phyloP scores from a whole-genome alignment of 1,140 invertebrate genomes.

The Campoletis sonorensis region DNA sequence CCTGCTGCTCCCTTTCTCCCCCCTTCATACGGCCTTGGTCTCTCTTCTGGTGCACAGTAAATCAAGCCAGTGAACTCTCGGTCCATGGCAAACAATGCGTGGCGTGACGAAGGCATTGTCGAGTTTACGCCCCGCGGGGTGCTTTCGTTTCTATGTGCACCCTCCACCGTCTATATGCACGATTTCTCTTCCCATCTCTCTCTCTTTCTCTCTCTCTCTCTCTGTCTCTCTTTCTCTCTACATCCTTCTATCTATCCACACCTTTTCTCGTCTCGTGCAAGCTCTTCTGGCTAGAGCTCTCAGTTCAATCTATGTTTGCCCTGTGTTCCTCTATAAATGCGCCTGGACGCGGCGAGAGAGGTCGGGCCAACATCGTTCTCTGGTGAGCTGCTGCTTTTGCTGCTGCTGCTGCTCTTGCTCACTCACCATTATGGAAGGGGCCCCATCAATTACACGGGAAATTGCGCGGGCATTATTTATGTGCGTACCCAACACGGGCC shows the following conservation, averaged over 20 bases:
- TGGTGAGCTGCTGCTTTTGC: constrained; percentile 37
- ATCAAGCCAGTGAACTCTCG: constrained; percentile 66
- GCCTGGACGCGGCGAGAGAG: constrained; percentile 15
- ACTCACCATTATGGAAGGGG: constrained; percentile 66
- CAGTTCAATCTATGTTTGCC: constrained; percentile 14
- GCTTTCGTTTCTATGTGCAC: constrained; percentile 55
- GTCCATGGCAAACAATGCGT: constrained; percentile 71
- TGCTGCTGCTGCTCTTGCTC: constrained; percentile 53
- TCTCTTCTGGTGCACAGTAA: constrained; percentile 59
- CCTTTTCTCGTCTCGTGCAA: constrained; percentile 28
- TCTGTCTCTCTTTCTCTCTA: constrained; percentile 27
- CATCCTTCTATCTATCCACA: constrained; percentile 6
- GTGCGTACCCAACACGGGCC: constrained; percentile 62
- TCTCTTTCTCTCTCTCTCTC: constrained; percentile 32
- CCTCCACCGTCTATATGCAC: constrained; percentile 51
- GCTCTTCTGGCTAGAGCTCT: constrained; percentile 27
- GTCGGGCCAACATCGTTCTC: constrained; percentile 48
- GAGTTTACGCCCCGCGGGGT: constrained; percentile 72
- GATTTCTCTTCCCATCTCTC: constrained; percentile 35
- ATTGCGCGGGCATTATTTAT: constrained; percentile 74
- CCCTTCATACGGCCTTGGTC: neutral
- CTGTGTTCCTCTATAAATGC: neutral
- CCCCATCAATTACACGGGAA: constrained; percentile 74
- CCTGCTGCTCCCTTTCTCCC: no score
- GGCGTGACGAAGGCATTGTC: constrained; percentile 73